Evolutionary conservation across 2,888 invertebrate genomes (phyloP), one percentile per base, ranked within the genome.

Genomic region (Drosophila atripex): DNA sequence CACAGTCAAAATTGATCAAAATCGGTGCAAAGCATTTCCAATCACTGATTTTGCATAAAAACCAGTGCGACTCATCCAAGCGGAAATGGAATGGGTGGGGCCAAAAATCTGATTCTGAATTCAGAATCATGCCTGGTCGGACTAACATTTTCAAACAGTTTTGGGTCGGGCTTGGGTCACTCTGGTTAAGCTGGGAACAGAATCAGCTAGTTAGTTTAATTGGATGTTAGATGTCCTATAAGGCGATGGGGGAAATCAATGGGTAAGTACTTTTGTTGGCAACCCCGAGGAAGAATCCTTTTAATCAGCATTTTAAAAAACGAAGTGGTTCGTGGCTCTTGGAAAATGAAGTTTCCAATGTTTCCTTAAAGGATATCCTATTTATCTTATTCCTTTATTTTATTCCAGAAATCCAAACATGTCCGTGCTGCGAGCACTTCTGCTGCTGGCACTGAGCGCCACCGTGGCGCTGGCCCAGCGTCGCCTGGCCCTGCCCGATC

Each of bases 401-500:
- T 49, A 25, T 51, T 52, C 9, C n/a, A 54, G 47, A 12, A 57
- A 14, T 56, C 63, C 46, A 41, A 75, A 66, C 47, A 89, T 89
- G 89, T 88, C 76, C 78, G 85, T 91, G 90, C 80, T 92, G 73
- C 90, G 90, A 71, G 89, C 90, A 52, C 69, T 92, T 75, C 92
- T 94, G 90, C 93, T 95, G 88, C 93, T 95, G 89, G 93, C 95
- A 80, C 91, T 96, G 80, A 95, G 94, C 89, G 93, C 93, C 74
- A 93, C 93, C 49, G 92, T 94, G 86, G 94, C 94, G 53, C 93
- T 95, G 89, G 97, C 96, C 64, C 97, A 97, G 92, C 94, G 97
- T 86, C 94, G 97, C 76, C 93, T 97, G 72, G 97, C 97, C 28
- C 93, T 97, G 77, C 97, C 97, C 56, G 97, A 97, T 92, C 96